A percentile compares a stretch with the other conserved stretches of the same genome.
These are phyloP conservation scores for Chionoecetes opilio DNA, from an alignment of 1,140 invertebrate genomes.

Conservation along the genomic window DNA sequence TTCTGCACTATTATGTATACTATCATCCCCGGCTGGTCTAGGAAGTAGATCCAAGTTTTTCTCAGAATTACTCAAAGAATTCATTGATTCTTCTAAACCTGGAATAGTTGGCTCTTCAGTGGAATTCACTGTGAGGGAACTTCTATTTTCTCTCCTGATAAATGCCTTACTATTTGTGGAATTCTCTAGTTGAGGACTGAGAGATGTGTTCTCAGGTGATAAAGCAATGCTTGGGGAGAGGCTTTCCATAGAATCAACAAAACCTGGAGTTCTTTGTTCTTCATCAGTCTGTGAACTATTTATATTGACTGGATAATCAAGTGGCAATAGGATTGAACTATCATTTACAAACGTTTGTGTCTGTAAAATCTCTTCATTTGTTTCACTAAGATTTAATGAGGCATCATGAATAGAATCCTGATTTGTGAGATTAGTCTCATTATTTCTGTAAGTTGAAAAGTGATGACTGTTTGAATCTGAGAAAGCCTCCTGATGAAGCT, in stretches of 20 bases:
- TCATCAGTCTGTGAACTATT: neutral
- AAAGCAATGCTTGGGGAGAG: neutral
- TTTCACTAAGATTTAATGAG: neutral
- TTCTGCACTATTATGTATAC: neutral
- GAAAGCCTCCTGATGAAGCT: no score
- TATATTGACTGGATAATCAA: neutral
- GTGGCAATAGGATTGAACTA: neutral
- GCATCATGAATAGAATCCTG: neutral
- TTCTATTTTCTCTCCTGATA: neutral
- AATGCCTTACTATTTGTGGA: neutral
- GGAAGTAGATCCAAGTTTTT: neutral
- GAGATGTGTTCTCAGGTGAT: neutral
- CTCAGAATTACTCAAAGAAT: neutral
- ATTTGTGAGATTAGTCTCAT: neutral
- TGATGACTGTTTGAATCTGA: no score
- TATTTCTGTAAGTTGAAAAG: no score
- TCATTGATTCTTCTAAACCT: no score
- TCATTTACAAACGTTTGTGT: neutral
- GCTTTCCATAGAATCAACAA: conserved; percentile 13
- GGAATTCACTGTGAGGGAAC: neutral
- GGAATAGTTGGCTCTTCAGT: neutral
- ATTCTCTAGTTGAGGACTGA: neutral
- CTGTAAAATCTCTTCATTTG: no score
- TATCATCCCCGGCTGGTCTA: neutral
- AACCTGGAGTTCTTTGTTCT: neutral